phyloP scores from a whole-genome alignment of 2,797 vertebrate genomes.

The Threskiornis aethiopicus region DNA sequence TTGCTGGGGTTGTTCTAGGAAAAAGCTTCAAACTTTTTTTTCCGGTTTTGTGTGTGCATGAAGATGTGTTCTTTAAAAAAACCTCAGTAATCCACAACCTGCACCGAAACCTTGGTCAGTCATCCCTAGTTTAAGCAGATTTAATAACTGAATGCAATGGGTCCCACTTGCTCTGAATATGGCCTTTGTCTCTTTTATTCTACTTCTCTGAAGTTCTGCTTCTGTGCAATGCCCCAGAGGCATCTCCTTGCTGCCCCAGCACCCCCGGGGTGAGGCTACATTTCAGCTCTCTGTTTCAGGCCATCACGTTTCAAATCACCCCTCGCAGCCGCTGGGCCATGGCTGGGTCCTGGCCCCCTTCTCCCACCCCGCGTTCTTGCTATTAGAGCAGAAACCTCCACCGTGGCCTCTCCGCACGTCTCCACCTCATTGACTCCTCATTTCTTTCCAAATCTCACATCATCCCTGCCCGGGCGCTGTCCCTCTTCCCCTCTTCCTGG shows the following conservation, averaged over 20 bases:
- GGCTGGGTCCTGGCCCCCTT: background rate
- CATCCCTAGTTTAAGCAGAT: background rate
- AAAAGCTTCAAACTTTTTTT: background rate
- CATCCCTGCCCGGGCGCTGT: background rate
- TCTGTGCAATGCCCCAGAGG: background rate
- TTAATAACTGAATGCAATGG: background rate
- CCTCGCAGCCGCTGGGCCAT: accelerated
- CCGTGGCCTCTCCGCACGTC: accelerated
- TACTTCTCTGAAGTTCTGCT: background rate
- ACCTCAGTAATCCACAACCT: accelerated
- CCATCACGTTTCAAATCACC: background rate
- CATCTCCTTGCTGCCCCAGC: background rate
- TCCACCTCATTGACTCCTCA: constrained; percentile 27
- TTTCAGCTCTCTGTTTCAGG: background rate
- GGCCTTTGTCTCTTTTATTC: background rate
- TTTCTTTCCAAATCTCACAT: background rate
- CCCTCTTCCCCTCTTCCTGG: background rate
- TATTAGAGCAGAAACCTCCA: background rate
- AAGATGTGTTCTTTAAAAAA: background rate
- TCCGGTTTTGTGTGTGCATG: background rate
- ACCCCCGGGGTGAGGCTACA: accelerated
- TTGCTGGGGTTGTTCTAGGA: background rate
- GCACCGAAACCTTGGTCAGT: background rate
- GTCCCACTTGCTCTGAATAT: background rate
- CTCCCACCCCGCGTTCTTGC: background rate